phyloP scores from a whole-genome alignment of 2,888 invertebrate genomes.

The Dryobota labecula region DNA sequence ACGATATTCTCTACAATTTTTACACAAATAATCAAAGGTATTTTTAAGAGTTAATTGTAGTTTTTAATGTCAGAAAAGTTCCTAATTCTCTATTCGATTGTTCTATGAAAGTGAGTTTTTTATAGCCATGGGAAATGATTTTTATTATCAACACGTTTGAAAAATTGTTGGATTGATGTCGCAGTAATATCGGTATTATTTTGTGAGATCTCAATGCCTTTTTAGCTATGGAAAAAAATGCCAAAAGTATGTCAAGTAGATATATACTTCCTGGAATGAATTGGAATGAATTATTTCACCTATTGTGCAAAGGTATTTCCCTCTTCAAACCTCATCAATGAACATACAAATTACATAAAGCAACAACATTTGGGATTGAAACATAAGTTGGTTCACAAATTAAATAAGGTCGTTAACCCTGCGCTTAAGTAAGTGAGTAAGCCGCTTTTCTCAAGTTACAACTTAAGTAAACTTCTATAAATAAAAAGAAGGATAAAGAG shows the following conservation, averaged over 20 bases:
- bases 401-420: conserved; percentile 24
- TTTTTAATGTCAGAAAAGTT: not conserved
- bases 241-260: not conserved
- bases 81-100: no score
- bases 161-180: not conserved
- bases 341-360: conserved; percentile 13
- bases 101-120: not conserved
- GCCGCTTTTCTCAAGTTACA: conserved; percentile 24
- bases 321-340: not conserved
- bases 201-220: not conserved
- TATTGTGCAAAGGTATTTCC: not conserved
- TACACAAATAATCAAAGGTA: not conserved
- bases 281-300: not conserved
- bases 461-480: no score
- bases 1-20: not conserved
- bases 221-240: not conserved
- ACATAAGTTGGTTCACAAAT: conserved; percentile 24
- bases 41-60: not conserved
- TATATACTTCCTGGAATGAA: not conserved
- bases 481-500: no score
- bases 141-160: not conserved
- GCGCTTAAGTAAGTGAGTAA: conserved; percentile 7
- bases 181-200: not conserved
- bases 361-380: conserved; percentile 34
- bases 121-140: not conserved